Conservation (phyloP, 2,113 vertebrate species). For the Noturus placidus region DNA sequence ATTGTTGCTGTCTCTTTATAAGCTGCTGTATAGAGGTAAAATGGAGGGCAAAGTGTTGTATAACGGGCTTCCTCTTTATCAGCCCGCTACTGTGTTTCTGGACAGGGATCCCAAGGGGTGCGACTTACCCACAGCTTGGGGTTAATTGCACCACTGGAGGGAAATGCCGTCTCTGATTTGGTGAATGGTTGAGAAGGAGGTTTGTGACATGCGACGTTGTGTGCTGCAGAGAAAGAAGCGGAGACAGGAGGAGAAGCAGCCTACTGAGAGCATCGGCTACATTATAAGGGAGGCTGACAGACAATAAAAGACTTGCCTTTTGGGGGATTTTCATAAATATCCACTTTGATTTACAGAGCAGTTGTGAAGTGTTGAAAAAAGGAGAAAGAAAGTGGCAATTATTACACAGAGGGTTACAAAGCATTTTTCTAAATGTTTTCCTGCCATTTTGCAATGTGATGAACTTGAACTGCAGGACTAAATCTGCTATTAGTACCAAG, state of each 20-base stretch:
- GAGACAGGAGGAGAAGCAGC: conserved; percentile 43
- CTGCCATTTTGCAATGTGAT: neutral
- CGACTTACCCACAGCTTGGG: conserved; percentile 45
- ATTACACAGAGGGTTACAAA: conserved; percentile 9
- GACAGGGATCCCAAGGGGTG: conserved; percentile 33
- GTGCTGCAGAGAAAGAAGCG: conserved; percentile 22
- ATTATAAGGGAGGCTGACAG: conserved; percentile 45
- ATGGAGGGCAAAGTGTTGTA: conserved; percentile 38
- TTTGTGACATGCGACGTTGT: conserved; percentile 44
- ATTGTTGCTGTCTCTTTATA: conserved; percentile 24
- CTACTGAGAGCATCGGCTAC: conserved; percentile 40
- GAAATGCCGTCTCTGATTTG: conserved; percentile 50
- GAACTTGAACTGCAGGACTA: neutral
- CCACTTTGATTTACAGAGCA: conserved; percentile 43
- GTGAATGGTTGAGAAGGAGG: conserved; percentile 47
- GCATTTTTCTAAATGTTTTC: neutral
- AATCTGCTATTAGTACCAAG: neutral
- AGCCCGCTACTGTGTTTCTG: conserved; percentile 45
- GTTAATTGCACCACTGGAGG: conserved; percentile 54
- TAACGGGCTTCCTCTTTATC: conserved; percentile 38
- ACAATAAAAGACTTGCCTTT: conserved; percentile 26
- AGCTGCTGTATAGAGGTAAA: conserved; percentile 42
- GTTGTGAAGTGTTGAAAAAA: conserved; percentile 29
- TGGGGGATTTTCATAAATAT: conserved; percentile 44
- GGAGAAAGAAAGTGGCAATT: conserved; percentile 25